Evolutionary conservation across 2,888 invertebrate genomes (phyloP).

Genomic region (Actias luna): DNA sequence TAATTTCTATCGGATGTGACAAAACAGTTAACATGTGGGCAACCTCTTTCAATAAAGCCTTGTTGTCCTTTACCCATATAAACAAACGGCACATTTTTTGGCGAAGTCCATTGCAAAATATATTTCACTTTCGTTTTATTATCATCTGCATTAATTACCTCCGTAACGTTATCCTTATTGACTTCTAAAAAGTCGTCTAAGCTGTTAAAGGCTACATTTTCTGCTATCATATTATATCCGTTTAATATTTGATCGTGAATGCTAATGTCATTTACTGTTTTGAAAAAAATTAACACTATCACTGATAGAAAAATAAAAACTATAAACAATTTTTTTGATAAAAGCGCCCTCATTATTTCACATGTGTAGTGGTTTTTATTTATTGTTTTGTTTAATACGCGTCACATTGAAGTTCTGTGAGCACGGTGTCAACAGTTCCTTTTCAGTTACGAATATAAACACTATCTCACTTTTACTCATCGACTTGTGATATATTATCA

Average conservation of each 20-base stretch:
- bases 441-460: slow-evolving; percentile 13
- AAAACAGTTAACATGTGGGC: slow-evolving; percentile 55
- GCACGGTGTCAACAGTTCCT: slow-evolving; percentile 13
- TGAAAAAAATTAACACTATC: slow-evolving; percentile 15
- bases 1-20: slow-evolving; percentile 46
- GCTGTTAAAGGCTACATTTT: background rate
- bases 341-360: slow-evolving; percentile 15
- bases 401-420: background rate
- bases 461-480: slow-evolving; percentile 17
- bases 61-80: slow-evolving; percentile 40
- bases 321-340: slow-evolving; percentile 20
- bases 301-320: slow-evolving; percentile 14
- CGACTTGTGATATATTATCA: slow-evolving; percentile 23
- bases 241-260: slow-evolving; percentile 12
- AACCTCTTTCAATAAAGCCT: slow-evolving; percentile 47
- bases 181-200: slow-evolving; percentile 2
- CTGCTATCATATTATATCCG: slow-evolving; percentile 10
- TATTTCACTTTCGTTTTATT: slow-evolving; percentile 35
- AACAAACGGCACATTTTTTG: slow-evolving; percentile 40
- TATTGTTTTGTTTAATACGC: background rate
- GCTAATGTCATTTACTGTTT: slow-evolving; percentile 8
- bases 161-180: background rate
- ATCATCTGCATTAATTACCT: background rate
- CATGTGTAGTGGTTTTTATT: background rate
- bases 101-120: slow-evolving; percentile 50